Evolutionary conservation across 2,113 vertebrate genomes (phyloP), one percentile per base, ranked within the genome.

Genomic region (Hydrochoerus hydrochaeris): DNA sequence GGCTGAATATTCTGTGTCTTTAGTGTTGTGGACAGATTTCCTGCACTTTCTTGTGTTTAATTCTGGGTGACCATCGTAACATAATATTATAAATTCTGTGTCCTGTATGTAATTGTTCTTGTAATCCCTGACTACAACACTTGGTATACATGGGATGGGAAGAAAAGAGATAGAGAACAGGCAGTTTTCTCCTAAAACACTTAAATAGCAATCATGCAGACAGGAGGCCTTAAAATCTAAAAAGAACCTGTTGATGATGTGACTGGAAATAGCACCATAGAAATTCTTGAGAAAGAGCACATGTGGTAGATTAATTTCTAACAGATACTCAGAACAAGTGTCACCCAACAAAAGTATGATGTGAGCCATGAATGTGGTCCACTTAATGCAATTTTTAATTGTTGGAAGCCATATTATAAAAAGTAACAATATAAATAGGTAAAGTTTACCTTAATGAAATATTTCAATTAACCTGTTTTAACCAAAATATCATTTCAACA

Each of bases 341-440:
- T 57, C 52, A 32, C 57, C 58, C 67, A 91, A 71, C 5, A 78
- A 38, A 88, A 91, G 41, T 58, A 85, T 9, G 84, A 58, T 4
- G 5, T 83, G 58, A 96, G 28, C 49, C 28, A 38, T 35, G 60
- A 58, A 73, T 75, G 12, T 54, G 5, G 19, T 30, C 73, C 16
- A 44, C 16, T 71, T 87, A 17, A 82, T 1, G 22, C n/a, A 41
- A 91, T 71, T 89, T 69, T 58, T 11, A 62, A 88, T 69, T 89
- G 96, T 52, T 82, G 38, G 69, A 97, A 96, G 44, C 13, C 32
- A 90, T 12, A 22, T 85, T 89, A 67, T 82, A 93, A 81, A 83
- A 94, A 75, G 20, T 71, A 65, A 92, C 69, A 85, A 78, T 78
- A 73, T 46, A 88, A 91, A 83, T 32, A 77, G 58, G 11, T 73